Evolutionary conservation across 2,797 vertebrate species (phyloP).

Genomic region (Tarsius wallacei): DNA sequence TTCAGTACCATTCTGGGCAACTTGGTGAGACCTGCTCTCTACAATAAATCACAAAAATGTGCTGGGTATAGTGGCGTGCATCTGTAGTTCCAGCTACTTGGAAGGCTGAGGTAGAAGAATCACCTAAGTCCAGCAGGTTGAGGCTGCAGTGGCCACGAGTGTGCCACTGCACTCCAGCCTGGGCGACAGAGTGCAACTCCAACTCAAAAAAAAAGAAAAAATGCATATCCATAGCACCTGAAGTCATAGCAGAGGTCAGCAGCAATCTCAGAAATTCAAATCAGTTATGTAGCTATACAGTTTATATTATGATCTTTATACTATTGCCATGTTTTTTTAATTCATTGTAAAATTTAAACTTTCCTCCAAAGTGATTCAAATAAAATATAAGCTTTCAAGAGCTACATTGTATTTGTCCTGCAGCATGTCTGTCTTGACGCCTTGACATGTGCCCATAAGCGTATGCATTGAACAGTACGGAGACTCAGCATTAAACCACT

Average conservation of each 20-base stretch:
- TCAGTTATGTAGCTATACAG: slow-evolving; percentile 59
- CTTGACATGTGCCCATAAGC: neutral
- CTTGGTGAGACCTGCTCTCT: too few species aligned
- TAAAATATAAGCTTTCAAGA: slow-evolving; percentile 57
- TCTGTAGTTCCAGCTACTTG: too few species aligned
- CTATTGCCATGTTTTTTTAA: slow-evolving; percentile 52
- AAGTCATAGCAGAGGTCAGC: slow-evolving; percentile 11
- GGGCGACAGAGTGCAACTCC: too few species aligned
- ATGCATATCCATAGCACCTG: neutral
- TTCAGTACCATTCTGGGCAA: too few species aligned
- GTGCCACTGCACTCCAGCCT: too few species aligned
- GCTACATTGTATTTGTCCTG: neutral
- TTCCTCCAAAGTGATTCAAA: slow-evolving; percentile 70
- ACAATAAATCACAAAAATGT: too few species aligned
- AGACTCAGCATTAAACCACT: slow-evolving; percentile 9
- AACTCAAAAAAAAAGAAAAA: too few species aligned
- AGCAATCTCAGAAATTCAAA: slow-evolving; percentile 50
- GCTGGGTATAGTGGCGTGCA: too few species aligned
- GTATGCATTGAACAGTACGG: neutral
- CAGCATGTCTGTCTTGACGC: slow-evolving; percentile 52
- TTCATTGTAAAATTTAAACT: slow-evolving; percentile 72
- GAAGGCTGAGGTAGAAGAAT: too few species aligned
- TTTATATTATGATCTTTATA: slow-evolving; percentile 45
- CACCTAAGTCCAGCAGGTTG: too few species aligned
- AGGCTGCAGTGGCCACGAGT: too few species aligned